Percentiles rank a stretch among this genome's conserved stretches.
Conservation (phyloP, 2,797 vertebrate genomes). For the Eulemur mongoz region DNA sequence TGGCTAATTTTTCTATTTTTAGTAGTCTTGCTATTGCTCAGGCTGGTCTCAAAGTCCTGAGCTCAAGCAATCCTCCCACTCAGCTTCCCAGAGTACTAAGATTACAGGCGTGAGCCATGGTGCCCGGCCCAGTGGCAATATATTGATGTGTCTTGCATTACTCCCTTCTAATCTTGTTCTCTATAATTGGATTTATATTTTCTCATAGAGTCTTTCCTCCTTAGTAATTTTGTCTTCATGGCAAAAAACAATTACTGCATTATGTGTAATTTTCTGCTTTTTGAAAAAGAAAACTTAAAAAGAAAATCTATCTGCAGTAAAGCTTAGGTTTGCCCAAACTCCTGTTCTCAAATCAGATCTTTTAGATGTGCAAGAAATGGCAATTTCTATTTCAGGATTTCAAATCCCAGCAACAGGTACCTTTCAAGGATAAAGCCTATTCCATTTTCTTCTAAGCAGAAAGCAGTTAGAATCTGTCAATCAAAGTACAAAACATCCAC, state of each 20-base stretch:
- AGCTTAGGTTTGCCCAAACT: slow-evolving; percentile 17
- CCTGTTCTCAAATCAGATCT: slow-evolving; percentile 10
- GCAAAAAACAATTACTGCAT: neutral
- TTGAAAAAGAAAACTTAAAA: neutral
- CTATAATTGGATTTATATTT: slow-evolving; percentile 1
- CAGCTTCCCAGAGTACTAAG: too few relatives aligned
- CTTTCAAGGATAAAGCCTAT: slow-evolving; percentile 61
- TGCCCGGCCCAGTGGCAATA: neutral
- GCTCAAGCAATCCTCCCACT: too few relatives aligned
- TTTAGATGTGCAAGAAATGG: slow-evolving; percentile 45
- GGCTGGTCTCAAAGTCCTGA: too few relatives aligned
- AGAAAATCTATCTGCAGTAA: neutral
- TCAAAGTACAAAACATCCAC: slow-evolving; percentile 57
- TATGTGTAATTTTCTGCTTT: slow-evolving; percentile 34
- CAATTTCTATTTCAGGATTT: slow-evolving; percentile 72
- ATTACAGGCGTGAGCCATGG: too few relatives aligned
- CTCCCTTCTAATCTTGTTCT: neutral
- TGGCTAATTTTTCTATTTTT: too few relatives aligned
- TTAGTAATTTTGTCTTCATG: neutral
- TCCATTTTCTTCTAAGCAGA: slow-evolving; percentile 69
- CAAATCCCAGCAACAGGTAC: slow-evolving; percentile 61
- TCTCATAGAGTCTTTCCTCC: neutral
- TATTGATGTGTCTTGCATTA: neutral
- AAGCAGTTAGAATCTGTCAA: slow-evolving; percentile 66
- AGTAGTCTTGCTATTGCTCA: too few relatives aligned